Conservation (phyloP, 2,113 vertebrate genomes). For the Sebastes fasciatus region DNA sequence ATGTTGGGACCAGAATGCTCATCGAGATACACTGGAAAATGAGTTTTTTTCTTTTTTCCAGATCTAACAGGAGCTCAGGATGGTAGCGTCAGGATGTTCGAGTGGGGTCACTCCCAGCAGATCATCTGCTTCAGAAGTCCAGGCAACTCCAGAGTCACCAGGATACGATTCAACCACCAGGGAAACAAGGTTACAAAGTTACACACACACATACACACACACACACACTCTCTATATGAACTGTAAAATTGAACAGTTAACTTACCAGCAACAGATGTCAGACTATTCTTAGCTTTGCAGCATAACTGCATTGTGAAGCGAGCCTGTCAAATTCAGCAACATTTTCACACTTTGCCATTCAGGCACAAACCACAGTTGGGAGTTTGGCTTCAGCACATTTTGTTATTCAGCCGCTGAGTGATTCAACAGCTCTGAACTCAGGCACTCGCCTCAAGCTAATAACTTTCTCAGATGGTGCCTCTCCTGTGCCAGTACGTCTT, state of each 20-base stretch:
- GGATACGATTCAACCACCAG: constrained; percentile 97
- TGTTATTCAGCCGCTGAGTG: constrained; percentile 55
- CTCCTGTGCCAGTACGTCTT: constrained; percentile 52
- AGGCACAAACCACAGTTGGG: constrained; percentile 40
- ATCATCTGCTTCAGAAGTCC: constrained; percentile 96
- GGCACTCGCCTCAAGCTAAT: constrained; percentile 65
- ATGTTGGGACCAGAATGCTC: constrained; percentile 22
- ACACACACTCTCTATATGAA: not conserved
- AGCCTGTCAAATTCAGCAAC: constrained; percentile 38
- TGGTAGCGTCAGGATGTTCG: constrained; percentile 98
- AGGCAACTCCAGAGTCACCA: constrained; percentile 94
- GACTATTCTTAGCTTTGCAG: constrained; percentile 12
- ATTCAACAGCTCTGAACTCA: constrained; percentile 56
- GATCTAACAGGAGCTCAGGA: constrained; percentile 98
- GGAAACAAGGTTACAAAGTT: constrained; percentile 92
- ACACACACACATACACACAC: not conserved
- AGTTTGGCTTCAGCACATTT: constrained; percentile 55
- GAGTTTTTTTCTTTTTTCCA: constrained; percentile 58
- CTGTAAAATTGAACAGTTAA: not conserved
- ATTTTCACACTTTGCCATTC: constrained; percentile 44
- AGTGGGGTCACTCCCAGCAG: constrained; percentile 98
- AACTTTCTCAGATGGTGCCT: constrained; percentile 64
- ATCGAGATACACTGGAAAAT: not conserved
- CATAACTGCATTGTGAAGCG: constrained; percentile 8
- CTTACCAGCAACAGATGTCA: constrained; percentile 6